A percentile compares a stretch with the other conserved stretches of the same genome.
phyloP scores from a whole-genome alignment of 2,888 invertebrate species.

The Scaptomyza polygonia region DNA sequence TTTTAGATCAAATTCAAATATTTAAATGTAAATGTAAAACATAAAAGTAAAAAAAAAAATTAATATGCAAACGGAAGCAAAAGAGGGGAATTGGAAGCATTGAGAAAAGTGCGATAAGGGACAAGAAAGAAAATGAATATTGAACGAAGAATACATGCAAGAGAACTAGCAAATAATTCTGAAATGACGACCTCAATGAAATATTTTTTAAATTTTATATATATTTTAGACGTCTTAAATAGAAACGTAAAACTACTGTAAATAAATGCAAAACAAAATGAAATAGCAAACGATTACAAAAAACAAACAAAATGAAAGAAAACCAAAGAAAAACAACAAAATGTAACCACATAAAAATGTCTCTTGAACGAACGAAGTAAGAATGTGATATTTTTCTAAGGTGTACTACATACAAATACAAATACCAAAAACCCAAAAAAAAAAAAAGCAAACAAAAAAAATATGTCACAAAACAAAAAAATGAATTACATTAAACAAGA shows the following conservation, averaged over 20 bases:
- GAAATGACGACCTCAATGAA: constrained; percentile 84
- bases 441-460: constrained; percentile 30
- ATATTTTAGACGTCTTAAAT: constrained; percentile 68
- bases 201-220: constrained; percentile 82
- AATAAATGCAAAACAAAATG: constrained; percentile 45
- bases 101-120: constrained; percentile 11
- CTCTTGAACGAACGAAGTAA: constrained; percentile 85
- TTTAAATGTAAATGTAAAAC: constrained; percentile 44
- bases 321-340: constrained; percentile 44
- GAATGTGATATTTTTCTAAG: constrained; percentile 85
- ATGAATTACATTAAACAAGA: constrained; percentile 41
- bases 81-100: background rate
- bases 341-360: constrained; percentile 73
- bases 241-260: constrained; percentile 46
- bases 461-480: constrained; percentile 32
- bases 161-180: constrained; percentile 84
- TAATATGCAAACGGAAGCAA: constrained; percentile 16
- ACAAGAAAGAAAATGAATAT: constrained; percentile 14
- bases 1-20: constrained; percentile 67
- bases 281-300: constrained; percentile 60
- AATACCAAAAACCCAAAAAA: constrained; percentile 53
- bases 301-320: constrained; percentile 47
- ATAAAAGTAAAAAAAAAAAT: constrained; percentile 21
- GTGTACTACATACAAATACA: constrained; percentile 75
- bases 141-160: constrained; percentile 39